Conservation (phyloP, 2,888 invertebrate species). For the Ditylenchus weischeri region DNA sequence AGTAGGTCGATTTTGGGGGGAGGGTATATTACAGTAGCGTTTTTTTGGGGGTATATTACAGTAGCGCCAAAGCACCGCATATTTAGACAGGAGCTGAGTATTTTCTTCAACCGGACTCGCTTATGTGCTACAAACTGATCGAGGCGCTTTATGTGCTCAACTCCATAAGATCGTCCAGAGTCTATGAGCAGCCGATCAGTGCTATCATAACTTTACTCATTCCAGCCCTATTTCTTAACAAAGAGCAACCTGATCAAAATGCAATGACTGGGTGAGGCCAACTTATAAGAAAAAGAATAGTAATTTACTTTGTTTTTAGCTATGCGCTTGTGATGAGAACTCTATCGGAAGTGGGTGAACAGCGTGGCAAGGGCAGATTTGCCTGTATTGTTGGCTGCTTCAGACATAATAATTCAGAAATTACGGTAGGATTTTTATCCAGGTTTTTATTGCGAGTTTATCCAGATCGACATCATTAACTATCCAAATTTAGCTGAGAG, state of each 20-base stretch:
- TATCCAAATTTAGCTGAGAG: conserved; percentile 19
- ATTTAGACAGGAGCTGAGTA: conserved; percentile 25
- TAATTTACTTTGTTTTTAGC: conserved; percentile 7
- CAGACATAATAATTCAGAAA: conserved; percentile 14
- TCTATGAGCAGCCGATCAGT: conserved; percentile 13
- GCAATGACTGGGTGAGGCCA: conserved; percentile 20
- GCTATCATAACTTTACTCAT: conserved; percentile 15
- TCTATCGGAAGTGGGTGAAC: conserved; percentile 23
- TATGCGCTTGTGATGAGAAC: conserved; percentile 16
- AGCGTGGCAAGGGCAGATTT: conserved; percentile 21
- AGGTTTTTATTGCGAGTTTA: conserved; percentile 11
- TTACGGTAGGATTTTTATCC: conserved; percentile 17
- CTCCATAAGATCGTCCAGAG: conserved; percentile 2
- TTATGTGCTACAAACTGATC: conserved; percentile 23
- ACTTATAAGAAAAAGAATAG: not conserved
- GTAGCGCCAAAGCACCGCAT: too few relatives aligned
- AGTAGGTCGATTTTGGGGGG: too few relatives aligned
- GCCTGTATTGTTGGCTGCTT: conserved; percentile 25
- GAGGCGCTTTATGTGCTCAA: conserved; percentile 22
- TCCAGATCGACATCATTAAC: conserved; percentile 18
- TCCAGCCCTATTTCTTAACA: conserved; percentile 12
- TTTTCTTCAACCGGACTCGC: conserved; percentile 18
- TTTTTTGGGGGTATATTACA: too few relatives aligned
- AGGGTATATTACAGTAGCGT: too few relatives aligned
- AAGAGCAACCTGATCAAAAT: conserved; percentile 8